Percentiles rank a stretch among this genome's conserved stretches.
Evolutionary conservation across 2,113 vertebrate species (phyloP).

Genomic region (Geococcyx californianus): DNA sequence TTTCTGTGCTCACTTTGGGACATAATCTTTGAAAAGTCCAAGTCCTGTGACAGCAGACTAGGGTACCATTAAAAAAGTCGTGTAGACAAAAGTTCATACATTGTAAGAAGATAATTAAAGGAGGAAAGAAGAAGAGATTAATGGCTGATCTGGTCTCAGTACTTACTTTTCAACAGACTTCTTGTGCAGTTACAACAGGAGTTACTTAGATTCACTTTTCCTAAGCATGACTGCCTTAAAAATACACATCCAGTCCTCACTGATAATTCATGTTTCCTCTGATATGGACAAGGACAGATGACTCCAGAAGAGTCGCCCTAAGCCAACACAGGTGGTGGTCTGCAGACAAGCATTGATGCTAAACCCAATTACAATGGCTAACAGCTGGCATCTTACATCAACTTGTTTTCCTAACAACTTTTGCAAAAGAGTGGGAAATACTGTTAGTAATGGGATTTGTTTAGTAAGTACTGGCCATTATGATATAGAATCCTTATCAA

Average conservation of each 20-base stretch:
- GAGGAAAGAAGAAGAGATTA: background rate
- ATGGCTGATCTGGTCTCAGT: background rate
- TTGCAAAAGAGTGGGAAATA: background rate
- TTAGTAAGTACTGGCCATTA: background rate
- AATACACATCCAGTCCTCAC: accelerated
- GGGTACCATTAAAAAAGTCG: background rate
- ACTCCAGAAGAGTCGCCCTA: background rate
- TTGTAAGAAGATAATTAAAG: background rate
- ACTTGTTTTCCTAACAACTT: background rate
- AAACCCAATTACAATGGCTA: background rate
- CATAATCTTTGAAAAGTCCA: background rate
- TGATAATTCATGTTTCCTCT: background rate
- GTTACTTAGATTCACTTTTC: background rate
- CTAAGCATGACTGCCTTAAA: background rate
- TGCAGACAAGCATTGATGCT: background rate
- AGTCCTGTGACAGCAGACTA: background rate
- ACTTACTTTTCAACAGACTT: background rate
- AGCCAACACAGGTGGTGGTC: accelerated
- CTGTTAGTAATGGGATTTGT: background rate
- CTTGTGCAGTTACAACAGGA: background rate
- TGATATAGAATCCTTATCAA: background rate
- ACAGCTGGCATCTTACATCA: background rate
- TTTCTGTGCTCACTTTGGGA: background rate
- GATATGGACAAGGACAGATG: accelerated
- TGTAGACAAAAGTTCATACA: accelerated